Percentiles rank a stretch among this genome's conserved stretches.
phyloP scores from a whole-genome alignment of 2,113 vertebrate genomes.

The Myanophis thanlyinensis region DNA sequence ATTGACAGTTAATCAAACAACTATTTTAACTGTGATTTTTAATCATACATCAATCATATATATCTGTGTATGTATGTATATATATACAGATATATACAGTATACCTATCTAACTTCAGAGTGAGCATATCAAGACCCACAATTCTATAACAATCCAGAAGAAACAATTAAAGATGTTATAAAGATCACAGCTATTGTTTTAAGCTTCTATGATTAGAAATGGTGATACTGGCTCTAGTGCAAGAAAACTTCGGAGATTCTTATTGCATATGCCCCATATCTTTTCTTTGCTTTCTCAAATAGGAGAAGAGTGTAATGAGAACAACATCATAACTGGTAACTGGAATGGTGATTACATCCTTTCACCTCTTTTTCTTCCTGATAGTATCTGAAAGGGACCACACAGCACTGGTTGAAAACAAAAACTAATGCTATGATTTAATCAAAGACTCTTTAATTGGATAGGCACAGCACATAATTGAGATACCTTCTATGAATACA shows the following conservation, averaged over 20 bases:
- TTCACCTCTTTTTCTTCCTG: neutral
- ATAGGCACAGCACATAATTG: neutral
- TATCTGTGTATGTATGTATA: neutral
- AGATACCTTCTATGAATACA: neutral
- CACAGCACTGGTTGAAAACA: neutral
- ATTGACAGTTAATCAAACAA: neutral
- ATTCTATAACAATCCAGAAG: neutral
- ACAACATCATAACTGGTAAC: neutral
- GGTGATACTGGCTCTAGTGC: neutral
- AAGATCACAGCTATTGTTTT: neutral
- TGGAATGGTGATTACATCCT: neutral
- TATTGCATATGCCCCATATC: neutral
- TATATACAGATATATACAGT: neutral
- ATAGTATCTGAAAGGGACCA: neutral
- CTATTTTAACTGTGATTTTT: neutral
- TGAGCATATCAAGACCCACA: neutral
- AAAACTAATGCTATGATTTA: neutral
- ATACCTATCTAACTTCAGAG: neutral
- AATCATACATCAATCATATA: neutral
- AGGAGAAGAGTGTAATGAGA: neutral
- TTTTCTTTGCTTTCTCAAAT: neutral
- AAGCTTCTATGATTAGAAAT: neutral
- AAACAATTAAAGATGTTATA: neutral
- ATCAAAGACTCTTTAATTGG: neutral
- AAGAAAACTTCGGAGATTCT: neutral